These are phyloP conservation scores for Bombyx mandarina DNA, from an alignment of 1,140 invertebrate species.

Conservation along the genomic window DNA sequence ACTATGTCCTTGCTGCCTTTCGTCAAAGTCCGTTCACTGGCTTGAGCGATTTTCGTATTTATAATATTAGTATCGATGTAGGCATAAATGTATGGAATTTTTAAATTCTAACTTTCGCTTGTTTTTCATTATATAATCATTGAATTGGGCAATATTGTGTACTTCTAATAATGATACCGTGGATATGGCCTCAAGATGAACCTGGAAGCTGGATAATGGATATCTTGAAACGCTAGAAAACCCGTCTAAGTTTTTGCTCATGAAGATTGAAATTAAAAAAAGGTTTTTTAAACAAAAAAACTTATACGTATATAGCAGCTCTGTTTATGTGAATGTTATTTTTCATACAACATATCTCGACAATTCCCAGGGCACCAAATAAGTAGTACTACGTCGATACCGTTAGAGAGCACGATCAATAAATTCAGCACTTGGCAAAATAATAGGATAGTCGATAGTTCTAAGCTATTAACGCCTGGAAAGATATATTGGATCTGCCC, in stretches of 20 bases:
- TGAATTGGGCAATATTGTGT: background rate
- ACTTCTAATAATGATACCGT: no score
- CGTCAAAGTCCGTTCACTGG: background rate
- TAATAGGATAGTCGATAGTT: constrained; percentile 60
- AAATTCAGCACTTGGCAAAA: constrained; percentile 65
- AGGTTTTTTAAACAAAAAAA: no score
- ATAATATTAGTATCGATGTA: background rate
- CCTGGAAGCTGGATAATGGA: no score
- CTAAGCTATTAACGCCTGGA: constrained; percentile 60
- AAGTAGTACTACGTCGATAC: constrained; percentile 26
- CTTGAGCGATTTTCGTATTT: background rate
- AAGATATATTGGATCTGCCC: constrained; percentile 62
- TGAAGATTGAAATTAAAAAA: constrained; percentile 13
- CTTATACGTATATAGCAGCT: no score
- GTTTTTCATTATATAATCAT: background rate
- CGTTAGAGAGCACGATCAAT: constrained; percentile 53
- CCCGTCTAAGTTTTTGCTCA: background rate
- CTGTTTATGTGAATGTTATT: no score
- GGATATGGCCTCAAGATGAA: no score
- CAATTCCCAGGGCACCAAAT: constrained; percentile 28
- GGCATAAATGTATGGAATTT: background rate
- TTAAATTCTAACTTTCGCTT: no score
- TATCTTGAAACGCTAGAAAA: no score
- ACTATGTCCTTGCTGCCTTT: no score
- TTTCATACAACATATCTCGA: background rate